Evolutionary conservation across 2,797 vertebrate species (phyloP).

Genomic region (Menidia menidia): DNA sequence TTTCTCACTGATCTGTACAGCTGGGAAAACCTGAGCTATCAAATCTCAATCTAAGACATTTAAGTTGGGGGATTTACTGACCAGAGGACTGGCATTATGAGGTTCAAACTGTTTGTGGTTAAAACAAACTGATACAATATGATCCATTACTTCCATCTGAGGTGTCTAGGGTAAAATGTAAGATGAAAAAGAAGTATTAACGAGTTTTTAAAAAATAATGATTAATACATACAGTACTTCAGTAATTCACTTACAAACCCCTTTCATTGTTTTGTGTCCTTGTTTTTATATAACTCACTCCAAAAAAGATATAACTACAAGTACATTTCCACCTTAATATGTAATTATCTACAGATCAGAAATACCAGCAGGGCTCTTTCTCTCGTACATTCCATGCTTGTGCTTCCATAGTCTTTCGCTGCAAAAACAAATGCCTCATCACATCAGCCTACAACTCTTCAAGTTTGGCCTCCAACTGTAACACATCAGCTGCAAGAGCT

Average conservation of each 20-base stretch:
- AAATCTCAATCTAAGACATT: no score
- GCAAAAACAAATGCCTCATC: neutral
- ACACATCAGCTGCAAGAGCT: neutral
- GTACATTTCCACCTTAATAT: slow-evolving; percentile 3
- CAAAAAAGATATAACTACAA: neutral
- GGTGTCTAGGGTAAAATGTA: no score
- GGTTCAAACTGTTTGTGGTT: no score
- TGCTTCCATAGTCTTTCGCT: neutral
- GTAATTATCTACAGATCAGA: slow-evolving; percentile 15
- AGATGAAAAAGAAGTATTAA: no score
- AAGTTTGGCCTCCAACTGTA: neutral
- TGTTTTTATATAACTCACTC: neutral
- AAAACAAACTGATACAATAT: no score
- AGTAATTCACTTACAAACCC: no score
- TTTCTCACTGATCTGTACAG: neutral
- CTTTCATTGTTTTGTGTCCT: neutral
- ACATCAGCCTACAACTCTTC: neutral
- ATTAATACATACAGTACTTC: no score
- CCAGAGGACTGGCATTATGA: no score
- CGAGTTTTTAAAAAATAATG: no score
- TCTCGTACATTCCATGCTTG: slow-evolving; percentile 21
- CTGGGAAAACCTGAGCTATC: no score
- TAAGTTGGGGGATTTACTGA: no score
- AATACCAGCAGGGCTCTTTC: slow-evolving; percentile 8
- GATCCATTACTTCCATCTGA: no score